Evolutionary conservation across 2,888 invertebrate species (phyloP).

Genomic region (Drosophila flavopinicola): DNA sequence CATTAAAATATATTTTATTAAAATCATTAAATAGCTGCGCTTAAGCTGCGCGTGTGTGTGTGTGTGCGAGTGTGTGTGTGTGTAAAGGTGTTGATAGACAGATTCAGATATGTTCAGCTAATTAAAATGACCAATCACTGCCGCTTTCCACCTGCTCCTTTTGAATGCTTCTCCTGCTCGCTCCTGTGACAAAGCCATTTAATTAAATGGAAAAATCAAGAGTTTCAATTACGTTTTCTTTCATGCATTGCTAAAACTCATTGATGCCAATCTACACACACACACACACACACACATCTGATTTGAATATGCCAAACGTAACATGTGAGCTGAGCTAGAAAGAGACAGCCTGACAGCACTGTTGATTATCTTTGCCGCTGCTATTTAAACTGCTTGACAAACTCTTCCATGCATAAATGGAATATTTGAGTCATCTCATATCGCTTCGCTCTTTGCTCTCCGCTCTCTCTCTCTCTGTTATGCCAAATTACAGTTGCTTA

Average conservation of each 20-base stretch:
- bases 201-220: conserved; percentile 72
- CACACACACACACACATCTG: conserved; percentile 1
- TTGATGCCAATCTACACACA: conserved; percentile 47
- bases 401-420: conserved; percentile 12
- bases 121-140: conserved; percentile 55
- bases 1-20: conserved; percentile 23
- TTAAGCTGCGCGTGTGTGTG: neutral
- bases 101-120: conserved; percentile 32
- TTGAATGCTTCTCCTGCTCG: conserved; percentile 8
- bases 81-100: conserved; percentile 24
- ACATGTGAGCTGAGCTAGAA: too few relatives aligned
- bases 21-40: conserved; percentile 19
- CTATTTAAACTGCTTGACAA: too few relatives aligned
- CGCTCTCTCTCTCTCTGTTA: neutral
- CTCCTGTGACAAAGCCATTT: conserved; percentile 52
- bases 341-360: neutral
- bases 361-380: neutral
- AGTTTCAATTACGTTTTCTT: conserved; percentile 70
- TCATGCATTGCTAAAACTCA: conserved; percentile 47
- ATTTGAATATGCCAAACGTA: neutral
- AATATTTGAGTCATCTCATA: conserved; percentile 9
- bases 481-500: conserved; percentile 7
- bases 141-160: neutral
- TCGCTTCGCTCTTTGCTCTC: neutral
- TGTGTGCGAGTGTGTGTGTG: conserved; percentile 2